Conservation (phyloP, 2,797 vertebrate species). For the Oryzias dopingdopingensis region DNA sequence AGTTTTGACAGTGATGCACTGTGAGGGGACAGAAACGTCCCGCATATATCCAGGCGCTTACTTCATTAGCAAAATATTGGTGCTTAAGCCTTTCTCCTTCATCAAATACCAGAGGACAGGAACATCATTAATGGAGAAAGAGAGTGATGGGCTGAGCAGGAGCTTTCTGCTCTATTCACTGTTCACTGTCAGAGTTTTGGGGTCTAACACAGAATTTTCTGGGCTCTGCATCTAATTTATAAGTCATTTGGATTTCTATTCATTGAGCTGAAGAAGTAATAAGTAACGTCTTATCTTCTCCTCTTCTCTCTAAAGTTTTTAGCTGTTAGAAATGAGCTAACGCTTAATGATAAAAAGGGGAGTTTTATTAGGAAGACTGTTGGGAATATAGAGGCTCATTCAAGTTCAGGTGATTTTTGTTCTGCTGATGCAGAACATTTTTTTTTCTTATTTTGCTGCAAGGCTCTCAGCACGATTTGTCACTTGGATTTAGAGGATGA, state of each 20-base stretch:
- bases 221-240: not conserved
- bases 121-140: slow-evolving; percentile 5
- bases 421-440: slow-evolving; percentile 5
- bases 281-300: slow-evolving; percentile 1
- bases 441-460: not conserved
- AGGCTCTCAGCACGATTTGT: slow-evolving; percentile 3
- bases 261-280: slow-evolving; percentile 5
- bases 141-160: not conserved
- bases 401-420: not conserved
- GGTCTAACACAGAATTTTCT: not conserved
- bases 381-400: not conserved
- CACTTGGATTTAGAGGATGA: slow-evolving; percentile 5
- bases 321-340: not conserved
- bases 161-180: not conserved
- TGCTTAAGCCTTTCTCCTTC: slow-evolving; percentile 8
- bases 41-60: slow-evolving; percentile 1
- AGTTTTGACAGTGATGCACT: slow-evolving; percentile 13
- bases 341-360: not conserved
- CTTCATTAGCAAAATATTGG: slow-evolving; percentile 6
- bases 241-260: slow-evolving; percentile 12
- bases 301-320: not conserved
- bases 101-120: slow-evolving; percentile 20
- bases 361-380: not conserved
- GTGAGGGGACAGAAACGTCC: slow-evolving; percentile 14
- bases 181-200: slow-evolving; percentile 2